phyloP scores from a whole-genome alignment of 2,797 vertebrate genomes.

The Caiman crocodilus region DNA sequence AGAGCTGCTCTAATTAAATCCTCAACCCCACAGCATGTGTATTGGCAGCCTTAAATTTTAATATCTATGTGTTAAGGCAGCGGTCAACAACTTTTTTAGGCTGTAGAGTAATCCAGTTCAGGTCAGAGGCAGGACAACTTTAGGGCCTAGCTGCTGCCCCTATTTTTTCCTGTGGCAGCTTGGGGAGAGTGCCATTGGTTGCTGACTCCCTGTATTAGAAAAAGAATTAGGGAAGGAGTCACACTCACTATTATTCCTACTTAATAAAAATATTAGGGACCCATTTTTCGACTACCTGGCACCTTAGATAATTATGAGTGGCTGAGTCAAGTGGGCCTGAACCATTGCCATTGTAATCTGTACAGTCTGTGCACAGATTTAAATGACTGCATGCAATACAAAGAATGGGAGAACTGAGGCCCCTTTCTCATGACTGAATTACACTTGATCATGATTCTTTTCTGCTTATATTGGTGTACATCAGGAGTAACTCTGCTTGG shows the following conservation, averaged over 20 bases:
- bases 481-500: neutral
- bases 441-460: neutral
- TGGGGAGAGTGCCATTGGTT: too few species aligned
- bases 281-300: neutral
- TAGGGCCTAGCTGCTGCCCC: too few species aligned
- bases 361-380: rapidly evolving
- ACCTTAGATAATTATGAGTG: neutral
- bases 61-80: neutral
- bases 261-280: neutral
- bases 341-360: rapidly evolving
- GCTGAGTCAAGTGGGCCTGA: neutral
- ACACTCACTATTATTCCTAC: neutral
- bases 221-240: neutral
- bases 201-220: too few species aligned
- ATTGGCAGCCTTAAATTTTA: neutral
- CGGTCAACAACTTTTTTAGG: too few species aligned
- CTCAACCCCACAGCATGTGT: too few species aligned
- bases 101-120: too few species aligned
- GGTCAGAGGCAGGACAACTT: too few species aligned
- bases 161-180: too few species aligned
- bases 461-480: neutral
- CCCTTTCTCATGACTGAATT: neutral
- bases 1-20: too few species aligned
- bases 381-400: neutral
- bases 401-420: rapidly evolving